Base-by-base conservation (phyloP, 2,888 invertebrate genomes). In the Machimus rusticus region DNA sequence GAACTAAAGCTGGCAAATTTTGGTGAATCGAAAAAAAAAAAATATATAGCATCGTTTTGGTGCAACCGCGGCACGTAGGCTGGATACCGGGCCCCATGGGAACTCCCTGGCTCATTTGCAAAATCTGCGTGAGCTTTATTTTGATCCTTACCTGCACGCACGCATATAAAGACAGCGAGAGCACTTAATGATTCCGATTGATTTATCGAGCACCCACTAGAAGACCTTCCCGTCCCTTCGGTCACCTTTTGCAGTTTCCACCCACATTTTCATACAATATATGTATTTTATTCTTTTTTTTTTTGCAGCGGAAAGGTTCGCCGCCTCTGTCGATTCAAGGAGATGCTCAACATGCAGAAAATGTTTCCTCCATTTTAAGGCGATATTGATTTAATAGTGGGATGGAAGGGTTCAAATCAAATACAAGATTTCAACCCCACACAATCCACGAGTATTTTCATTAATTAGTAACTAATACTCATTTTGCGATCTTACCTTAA, bases 321-420 rank as follows among this genome's bases (percentile, higher is more conserved):
- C 66, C 66, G 12, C 66, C 66, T 66, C 66, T 66, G 66, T 14
- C 9, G 28, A 23, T 9, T 66, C 14, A 34, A 87, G 66, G 78
- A 66, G 78, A 87, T 81, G 79, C 74, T 57, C 78, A 34, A 3
- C 12, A n/a, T 23, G 57, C 66, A 78, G 85, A 85, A 74, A 76
- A 66, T 74, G 28, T 39, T 74, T 82, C 82, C 87, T 81, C 87
- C 88, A 87, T 88, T 78, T 87, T 87, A 87, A 66, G 77, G 76
- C 23, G 79, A 85, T 88, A 88, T 88, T 86, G 88, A 88, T 88
- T 88, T 86, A 84, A 77, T 85, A 81, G 23, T 66, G 66, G 66
- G 66, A 66, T 66, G 66, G 66, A 66, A 66, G 66, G 4, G 66
- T 39, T 55, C 23, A 19, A 55, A 55, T 28, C 55, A 37, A 16